Base-by-base conservation (phyloP, 2,113 vertebrate species). In the Acanthisitta chloris region DNA sequence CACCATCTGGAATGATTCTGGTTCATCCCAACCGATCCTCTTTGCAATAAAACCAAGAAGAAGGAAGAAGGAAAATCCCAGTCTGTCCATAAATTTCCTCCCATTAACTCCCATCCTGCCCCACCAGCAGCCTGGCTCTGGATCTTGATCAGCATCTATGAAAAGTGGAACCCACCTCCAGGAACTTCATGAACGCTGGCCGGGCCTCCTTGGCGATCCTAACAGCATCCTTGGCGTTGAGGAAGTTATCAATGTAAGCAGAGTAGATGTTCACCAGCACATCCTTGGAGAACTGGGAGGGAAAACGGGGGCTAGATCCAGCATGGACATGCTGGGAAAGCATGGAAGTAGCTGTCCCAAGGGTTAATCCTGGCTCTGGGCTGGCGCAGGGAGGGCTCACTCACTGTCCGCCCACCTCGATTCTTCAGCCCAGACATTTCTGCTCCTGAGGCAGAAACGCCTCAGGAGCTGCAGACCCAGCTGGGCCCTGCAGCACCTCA, bases 191-290 rank as follows among this genome's bases (percentile, higher is more conserved):
- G 96, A 99, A 99, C 0, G 99, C 99, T 0, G 99, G 99, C 73
- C 99, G 98, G 84, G 99, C 99, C 95, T 99, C 99, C 97, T 99
- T 99, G 52, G 99, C 99, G 4, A 99, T 98, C 94, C 99, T 98
- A 76, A 99, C 99, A 0, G 99, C 99, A 10, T 99, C 99, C 98
- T 99, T 99, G 96, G 99, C 99, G 0, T 99, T 99, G 97, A 99
- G 99, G 84, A 99, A 99, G 96, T 99, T 99, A 95, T 99, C 99
- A 1, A 99, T 99, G 97, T 99, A 99, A 29, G 99, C 99, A 0
- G 99, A 99, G 92, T 99, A 99, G 97, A 99, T 99, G 89, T 98
- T 99, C 73, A 99, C 99, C 34, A 99, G 97, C 92, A 99, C 97
- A 5, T 99, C 99, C 98, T 99, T 99, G 96, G 99, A 99, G 97